phyloP scores from a whole-genome alignment of 1,140 invertebrate genomes.

The Oryzaephilus surinamensis region DNA sequence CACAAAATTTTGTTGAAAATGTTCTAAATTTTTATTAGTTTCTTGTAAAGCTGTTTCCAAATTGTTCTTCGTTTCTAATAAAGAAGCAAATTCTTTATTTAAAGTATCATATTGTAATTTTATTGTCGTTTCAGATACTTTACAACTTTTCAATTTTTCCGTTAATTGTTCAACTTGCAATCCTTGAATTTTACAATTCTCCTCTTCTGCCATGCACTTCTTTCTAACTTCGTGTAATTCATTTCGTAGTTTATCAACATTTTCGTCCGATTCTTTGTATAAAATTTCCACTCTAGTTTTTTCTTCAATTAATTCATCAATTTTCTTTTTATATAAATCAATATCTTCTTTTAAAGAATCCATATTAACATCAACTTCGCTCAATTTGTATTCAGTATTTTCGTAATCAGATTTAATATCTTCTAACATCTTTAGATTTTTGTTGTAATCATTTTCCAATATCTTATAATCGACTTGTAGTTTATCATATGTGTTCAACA shows the following conservation, averaged over 20 bases:
- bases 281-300: slow-evolving; percentile 29
- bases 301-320: slow-evolving; percentile 28
- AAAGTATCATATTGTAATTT: slow-evolving; percentile 28
- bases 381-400: slow-evolving; percentile 36
- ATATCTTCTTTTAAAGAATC: slow-evolving; percentile 32
- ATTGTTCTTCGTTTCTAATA: slow-evolving; percentile 16
- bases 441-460: slow-evolving; percentile 29
- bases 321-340: slow-evolving; percentile 29
- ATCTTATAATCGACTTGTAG: slow-evolving; percentile 29
- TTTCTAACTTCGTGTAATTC: slow-evolving; percentile 23
- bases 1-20: slow-evolving; percentile 17
- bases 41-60: slow-evolving; percentile 16
- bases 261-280: slow-evolving; percentile 29
- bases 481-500: slow-evolving; percentile 36
- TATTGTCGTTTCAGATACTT: slow-evolving; percentile 28
- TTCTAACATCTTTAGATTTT: slow-evolving; percentile 26
- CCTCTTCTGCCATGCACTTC: slow-evolving; percentile 22
- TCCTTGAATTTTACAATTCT: slow-evolving; percentile 19
- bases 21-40: slow-evolving; percentile 6
- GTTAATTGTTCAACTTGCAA: slow-evolving; percentile 17
- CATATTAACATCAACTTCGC: slow-evolving; percentile 27
- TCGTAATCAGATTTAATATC: slow-evolving; percentile 40
- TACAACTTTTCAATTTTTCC: slow-evolving; percentile 25
- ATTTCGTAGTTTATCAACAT: slow-evolving; percentile 23
- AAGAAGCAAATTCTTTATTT: slow-evolving; percentile 21